Base-by-base conservation (phyloP, 2,797 vertebrate genomes). In the Gymnothorax reevesii region DNA sequence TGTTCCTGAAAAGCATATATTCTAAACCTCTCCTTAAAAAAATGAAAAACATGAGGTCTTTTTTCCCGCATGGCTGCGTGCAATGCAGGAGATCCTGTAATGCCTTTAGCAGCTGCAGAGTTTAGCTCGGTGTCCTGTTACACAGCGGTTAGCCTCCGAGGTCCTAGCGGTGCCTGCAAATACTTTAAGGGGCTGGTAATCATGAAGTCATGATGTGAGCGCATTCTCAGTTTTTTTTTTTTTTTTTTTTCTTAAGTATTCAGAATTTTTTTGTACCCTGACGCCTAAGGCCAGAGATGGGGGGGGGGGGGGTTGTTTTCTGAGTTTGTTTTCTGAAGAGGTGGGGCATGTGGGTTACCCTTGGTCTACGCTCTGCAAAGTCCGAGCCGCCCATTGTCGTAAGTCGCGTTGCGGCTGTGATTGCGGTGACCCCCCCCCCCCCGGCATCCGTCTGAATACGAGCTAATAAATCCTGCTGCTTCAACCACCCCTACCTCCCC, bases 121-220 rank as follows among this genome's bases (percentile, higher is more conserved):
- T 42, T 17, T 7, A 54, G 49, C 20, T 22, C 20, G 49, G 75
- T 22, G 42, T 79, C 75, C 49, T 17, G 49, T 79, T 54, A 79
- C 75, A 20, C 20, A 20, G 42, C 17, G 49, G 75, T 79, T 55
- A 79, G 75, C 52, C 75, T 49, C 7, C 75, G 20, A 5, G 49
- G 0, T 54, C 42, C 42, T 79, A 42, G 73, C 42, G 2, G 42
- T 12, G 8, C 60, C 1, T 85, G 86, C 88, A 90, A 89, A 91
- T 82, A 20, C 52, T 92, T 90, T 88, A 83, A 87, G 91, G 85
- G 85, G 80, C 88, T 88, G 90, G 85, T 87, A 83, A 89, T 89
- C 84, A 89, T 91, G 83, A 87, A 91, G 89, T 91, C 6, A 69
- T 88, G 66, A 87, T 87, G 90, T 88, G 71, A 89, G 83, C 86